Percentiles rank a stretch among this genome's conserved stretches.
Conservation (phyloP, 2,797 vertebrate species). For the Halcyon badia region DNA sequence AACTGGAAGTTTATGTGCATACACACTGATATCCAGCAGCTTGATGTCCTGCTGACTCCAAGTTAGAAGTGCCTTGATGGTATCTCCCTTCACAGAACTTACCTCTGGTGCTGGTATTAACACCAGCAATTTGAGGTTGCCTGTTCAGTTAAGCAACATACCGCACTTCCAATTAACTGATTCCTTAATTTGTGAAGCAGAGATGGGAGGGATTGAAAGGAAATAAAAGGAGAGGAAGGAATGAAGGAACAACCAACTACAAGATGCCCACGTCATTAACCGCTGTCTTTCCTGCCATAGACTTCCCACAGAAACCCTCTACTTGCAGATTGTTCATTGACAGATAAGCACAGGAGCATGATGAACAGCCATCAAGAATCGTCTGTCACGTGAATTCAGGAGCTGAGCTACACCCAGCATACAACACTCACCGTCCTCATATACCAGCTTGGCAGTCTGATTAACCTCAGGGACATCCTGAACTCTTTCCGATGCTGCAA, state of each 20-base stretch:
- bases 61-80: accelerated
- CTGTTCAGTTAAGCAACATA: neutral
- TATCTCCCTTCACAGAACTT: neutral
- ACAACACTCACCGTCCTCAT: constrained; percentile 92
- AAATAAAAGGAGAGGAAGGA: neutral
- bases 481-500: constrained; percentile 82
- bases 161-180: neutral
- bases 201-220: neutral
- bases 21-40: neutral
- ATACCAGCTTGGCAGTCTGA: constrained; percentile 93
- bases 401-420: neutral
- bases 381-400: neutral
- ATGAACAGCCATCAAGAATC: neutral
- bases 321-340: neutral
- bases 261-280: neutral
- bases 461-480: constrained; percentile 79
- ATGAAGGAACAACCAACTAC: neutral
- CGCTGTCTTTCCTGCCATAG: neutral
- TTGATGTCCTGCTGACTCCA: neutral
- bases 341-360: neutral
- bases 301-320: neutral
- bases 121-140: neutral
- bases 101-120: neutral
- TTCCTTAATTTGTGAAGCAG: neutral
- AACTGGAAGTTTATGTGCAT: neutral